These are phyloP conservation scores for honey bee (Apis mellifera) DNA, from an alignment of 1,140 invertebrate genomes.

Conservation along the genomic window DNA sequence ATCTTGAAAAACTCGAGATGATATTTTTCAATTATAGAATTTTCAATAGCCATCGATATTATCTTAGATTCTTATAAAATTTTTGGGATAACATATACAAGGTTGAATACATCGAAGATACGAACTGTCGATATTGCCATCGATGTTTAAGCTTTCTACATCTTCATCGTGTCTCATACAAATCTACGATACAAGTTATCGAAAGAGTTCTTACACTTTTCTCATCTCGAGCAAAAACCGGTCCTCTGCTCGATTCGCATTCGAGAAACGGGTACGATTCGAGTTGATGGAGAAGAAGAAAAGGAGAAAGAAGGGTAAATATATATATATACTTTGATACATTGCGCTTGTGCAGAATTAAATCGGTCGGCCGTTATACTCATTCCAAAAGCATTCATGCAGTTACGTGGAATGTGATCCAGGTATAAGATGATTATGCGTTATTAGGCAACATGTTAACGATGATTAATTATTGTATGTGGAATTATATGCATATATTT, in stretches of 20 bases:
- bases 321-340: background rate
- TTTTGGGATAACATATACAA: no score
- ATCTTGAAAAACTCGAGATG: no score
- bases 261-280: slow-evolving; percentile 15
- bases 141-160: no score
- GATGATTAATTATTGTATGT: background rate
- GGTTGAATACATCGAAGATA: no score
- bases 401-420: slow-evolving; percentile 3
- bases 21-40: no score
- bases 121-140: no score
- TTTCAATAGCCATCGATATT: no score
- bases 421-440: background rate
- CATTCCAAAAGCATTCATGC: slow-evolving; percentile 4
- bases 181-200: no score
- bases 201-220: no score
- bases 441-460: background rate
- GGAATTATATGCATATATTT: no score
- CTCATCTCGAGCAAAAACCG: slow-evolving; percentile 30
- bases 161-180: no score
- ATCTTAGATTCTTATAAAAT: no score
- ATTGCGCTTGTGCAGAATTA: background rate
- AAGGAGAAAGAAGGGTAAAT: background rate
- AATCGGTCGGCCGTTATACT: slow-evolving; percentile 16
- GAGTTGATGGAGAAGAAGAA: background rate
- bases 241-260: slow-evolving; percentile 5